Base-by-base conservation (phyloP, 2,797 vertebrate genomes). In the Nasua narica region DNA sequence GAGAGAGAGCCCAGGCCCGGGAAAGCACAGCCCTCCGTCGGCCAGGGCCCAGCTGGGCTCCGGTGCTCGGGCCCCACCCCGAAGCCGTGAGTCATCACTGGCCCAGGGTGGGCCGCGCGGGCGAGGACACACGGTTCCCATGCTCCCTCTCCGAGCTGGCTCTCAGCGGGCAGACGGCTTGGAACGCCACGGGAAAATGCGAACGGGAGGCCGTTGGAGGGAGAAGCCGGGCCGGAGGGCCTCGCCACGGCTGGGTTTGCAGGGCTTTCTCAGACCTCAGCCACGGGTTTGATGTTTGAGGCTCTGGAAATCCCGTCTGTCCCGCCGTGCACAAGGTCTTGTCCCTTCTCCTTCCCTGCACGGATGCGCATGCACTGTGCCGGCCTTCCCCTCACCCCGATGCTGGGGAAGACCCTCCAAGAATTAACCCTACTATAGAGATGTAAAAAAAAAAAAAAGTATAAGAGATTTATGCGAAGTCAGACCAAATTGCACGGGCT, bases 1-100 rank as follows among this genome's bases (percentile, higher is more conserved):
- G 56, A n/a, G 35, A 18, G 15, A 8, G 7, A 18, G 7, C 23
- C 13, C 27, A 9, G 48, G 7, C 88, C 60, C 0, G 1, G 62
- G 58, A n/a, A 35, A 2, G 25, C 18, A 0, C 58, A 3, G 0
- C 40, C n/a, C 35, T 16, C 6, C 0, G 0, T 48, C 87, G 18
- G 0, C 15, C 0, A 15, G 6, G 0, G 1, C 37, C 84, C 1
- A 0, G 50, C 62, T 3, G 35, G 67, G 37, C 52, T 40, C 40
- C 0, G 0, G 50, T 14, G 60, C 72, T 60, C 0, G 1, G 14
- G 27, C 50, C 40, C 35, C 35, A 23, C 13, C 2, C 0, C 27
- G 83, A 82, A 65, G 83, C 2, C 1, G 9, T n/a, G 94, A 40
- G 58, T 95, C 82, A 92, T 86, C 16, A 0, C 2, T 16, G 2